Percentiles rank a stretch among this genome's conserved stretches.
Conservation (phyloP, 1,140 invertebrate genomes). For the Drosophila grimshawi region DNA sequence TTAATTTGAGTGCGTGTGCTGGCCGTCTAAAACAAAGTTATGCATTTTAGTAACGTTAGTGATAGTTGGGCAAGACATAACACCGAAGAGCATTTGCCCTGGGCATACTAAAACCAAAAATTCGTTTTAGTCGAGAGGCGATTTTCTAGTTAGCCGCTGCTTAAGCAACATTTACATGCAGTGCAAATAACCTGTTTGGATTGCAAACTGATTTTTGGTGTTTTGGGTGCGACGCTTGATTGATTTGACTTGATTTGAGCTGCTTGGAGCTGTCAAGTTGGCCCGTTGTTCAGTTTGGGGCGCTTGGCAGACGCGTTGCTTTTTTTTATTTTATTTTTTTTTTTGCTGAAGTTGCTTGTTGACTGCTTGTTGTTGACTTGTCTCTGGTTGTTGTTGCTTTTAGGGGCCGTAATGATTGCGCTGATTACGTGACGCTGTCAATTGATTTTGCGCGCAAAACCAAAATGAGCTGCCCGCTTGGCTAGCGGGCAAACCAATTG, state of each 20-base stretch:
- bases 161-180: conserved; percentile 34
- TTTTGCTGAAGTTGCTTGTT: conserved; percentile 35
- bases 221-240: conserved; percentile 55
- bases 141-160: background rate
- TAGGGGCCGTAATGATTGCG: conserved; percentile 66
- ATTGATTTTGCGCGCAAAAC: conserved; percentile 68
- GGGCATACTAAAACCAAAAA: too few species aligned
- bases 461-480: conserved; percentile 33
- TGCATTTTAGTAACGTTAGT: conserved; percentile 11
- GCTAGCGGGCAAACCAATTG: conserved; percentile 42
- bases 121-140: too few species aligned
- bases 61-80: background rate
- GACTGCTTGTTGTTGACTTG: conserved; percentile 15
- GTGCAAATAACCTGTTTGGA: conserved; percentile 39
- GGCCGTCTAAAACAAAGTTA: conserved; percentile 15
- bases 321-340: too few species aligned
- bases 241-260: conserved; percentile 51
- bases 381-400: conserved; percentile 19
- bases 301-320: conserved; percentile 33
- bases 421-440: conserved; percentile 80
- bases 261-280: conserved; percentile 34
- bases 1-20: background rate
- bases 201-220: conserved; percentile 31
- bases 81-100: conserved; percentile 10
- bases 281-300: background rate